A percentile compares a stretch with the other conserved stretches of the same genome.
Conservation (phyloP, 1,140 invertebrate genomes). For the Meteorus sp. region DNA sequence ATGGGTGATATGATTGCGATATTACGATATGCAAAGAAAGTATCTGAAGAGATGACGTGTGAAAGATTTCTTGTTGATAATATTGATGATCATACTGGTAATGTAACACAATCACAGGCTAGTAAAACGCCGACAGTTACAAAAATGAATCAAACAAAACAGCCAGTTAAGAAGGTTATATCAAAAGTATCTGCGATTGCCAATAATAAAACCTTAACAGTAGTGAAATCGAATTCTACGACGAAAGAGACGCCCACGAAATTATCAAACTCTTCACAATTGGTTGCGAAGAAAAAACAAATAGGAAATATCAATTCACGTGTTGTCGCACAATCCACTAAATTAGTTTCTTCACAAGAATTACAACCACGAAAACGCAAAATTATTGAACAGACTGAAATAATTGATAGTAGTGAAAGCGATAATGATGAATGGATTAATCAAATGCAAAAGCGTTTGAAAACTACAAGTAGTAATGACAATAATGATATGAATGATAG, state of each 20-base stretch:
- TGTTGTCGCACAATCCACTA: too few species aligned
- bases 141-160: not conserved
- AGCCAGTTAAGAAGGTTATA: conserved; percentile 34
- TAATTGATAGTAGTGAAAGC: conserved; percentile 20
- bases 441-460: conserved; percentile 26
- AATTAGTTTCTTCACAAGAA: conserved; percentile 27
- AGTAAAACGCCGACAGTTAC: not conserved
- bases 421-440: conserved; percentile 35
- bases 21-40: conserved; percentile 72
- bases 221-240: not conserved
- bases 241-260: conserved; percentile 17
- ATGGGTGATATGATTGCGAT: conserved; percentile 80
- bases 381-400: conserved; percentile 25
- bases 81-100: conserved; percentile 34
- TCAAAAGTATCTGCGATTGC: conserved; percentile 27
- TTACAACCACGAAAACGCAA: conserved; percentile 16
- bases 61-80: conserved; percentile 53
- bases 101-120: not conserved
- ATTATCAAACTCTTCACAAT: conserved; percentile 25
- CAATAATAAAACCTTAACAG: conserved; percentile 15
- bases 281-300: conserved; percentile 22
- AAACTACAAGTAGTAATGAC: conserved; percentile 41
- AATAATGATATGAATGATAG: too few species aligned
- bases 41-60: conserved; percentile 64
- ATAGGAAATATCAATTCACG: not conserved